Percentiles rank a stretch among this genome's conserved stretches.
phyloP scores from a whole-genome alignment of 2,888 invertebrate genomes.

The Campoplex nolae region DNA sequence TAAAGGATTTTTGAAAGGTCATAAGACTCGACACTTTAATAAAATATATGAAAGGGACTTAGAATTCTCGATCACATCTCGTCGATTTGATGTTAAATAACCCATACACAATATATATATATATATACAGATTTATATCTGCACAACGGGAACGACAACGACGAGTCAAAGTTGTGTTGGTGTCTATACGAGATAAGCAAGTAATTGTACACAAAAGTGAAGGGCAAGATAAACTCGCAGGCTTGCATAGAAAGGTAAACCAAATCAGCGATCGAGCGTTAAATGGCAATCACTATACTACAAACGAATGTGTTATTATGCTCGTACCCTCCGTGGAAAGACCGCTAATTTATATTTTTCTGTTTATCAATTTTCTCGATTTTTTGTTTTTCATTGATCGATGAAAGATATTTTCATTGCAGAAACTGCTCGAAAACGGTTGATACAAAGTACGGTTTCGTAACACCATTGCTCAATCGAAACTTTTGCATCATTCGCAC shows the following conservation, averaged over 20 bases:
- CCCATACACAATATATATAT: slow-evolving; percentile 1
- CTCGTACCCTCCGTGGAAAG: not conserved
- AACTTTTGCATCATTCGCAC: not conserved
- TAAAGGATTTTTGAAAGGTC: not conserved
- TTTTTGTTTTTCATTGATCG: not conserved
- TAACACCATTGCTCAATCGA: not conserved
- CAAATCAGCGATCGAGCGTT: slow-evolving; percentile 76
- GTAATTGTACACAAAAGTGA: slow-evolving; percentile 75
- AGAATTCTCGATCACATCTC: not conserved
- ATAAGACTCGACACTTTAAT: not conserved
- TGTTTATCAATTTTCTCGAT: slow-evolving; percentile 8
- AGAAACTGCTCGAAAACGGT: not conserved
- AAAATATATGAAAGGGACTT: not conserved
- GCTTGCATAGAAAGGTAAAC: slow-evolving; percentile 76
- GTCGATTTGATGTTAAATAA: slow-evolving; percentile 17
- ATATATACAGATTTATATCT: slow-evolving; percentile 49
- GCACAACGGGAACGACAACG: slow-evolving; percentile 53
- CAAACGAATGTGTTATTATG: slow-evolving; percentile 70
- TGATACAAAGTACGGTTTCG: not conserved
- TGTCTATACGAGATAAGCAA: slow-evolving; percentile 49
- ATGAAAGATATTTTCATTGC: not conserved
- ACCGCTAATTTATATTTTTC: slow-evolving; percentile 31
- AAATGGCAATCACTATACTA: slow-evolving; percentile 76
- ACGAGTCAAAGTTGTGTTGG: slow-evolving; percentile 46
- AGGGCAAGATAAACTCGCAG: slow-evolving; percentile 73